Conservation (phyloP, 2,113 vertebrate genomes). For the Cryptoleucopteryx plumbea region DNA sequence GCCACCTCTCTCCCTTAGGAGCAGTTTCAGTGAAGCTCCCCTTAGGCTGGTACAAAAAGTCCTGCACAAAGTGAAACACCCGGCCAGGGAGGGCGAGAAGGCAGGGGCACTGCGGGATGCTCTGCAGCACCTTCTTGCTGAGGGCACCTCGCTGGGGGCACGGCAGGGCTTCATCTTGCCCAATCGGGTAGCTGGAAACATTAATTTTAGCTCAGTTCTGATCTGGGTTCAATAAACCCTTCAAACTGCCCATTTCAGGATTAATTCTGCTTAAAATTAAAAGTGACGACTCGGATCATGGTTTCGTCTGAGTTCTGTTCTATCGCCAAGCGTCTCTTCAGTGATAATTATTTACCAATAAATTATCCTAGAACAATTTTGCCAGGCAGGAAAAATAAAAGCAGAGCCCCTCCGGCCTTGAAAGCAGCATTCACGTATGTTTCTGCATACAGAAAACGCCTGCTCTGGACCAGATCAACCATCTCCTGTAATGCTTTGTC, state of each 20-base stretch:
- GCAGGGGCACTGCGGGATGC: accelerated
- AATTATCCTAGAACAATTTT: background rate
- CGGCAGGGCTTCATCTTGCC: background rate
- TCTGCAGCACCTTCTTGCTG: background rate
- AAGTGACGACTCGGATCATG: background rate
- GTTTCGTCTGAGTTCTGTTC: background rate
- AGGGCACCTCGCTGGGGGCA: accelerated
- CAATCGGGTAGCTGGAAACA: background rate
- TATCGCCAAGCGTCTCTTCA: background rate
- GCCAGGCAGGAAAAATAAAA: background rate
- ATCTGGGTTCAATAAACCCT: background rate
- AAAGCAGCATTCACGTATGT: background rate
- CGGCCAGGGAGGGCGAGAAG: accelerated
- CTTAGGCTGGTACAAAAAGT: background rate
- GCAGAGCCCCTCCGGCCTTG: accelerated
- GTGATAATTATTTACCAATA: background rate
- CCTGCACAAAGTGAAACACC: background rate
- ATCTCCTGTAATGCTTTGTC: background rate
- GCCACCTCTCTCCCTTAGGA: background rate
- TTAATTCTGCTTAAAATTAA: background rate
- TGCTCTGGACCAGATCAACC: background rate
- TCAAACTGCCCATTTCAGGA: background rate
- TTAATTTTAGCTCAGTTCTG: background rate
- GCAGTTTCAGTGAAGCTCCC: background rate
- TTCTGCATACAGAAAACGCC: background rate